Evolutionary conservation across 2,797 vertebrate species (phyloP).

Genomic region (Orestias chungarensis): DNA sequence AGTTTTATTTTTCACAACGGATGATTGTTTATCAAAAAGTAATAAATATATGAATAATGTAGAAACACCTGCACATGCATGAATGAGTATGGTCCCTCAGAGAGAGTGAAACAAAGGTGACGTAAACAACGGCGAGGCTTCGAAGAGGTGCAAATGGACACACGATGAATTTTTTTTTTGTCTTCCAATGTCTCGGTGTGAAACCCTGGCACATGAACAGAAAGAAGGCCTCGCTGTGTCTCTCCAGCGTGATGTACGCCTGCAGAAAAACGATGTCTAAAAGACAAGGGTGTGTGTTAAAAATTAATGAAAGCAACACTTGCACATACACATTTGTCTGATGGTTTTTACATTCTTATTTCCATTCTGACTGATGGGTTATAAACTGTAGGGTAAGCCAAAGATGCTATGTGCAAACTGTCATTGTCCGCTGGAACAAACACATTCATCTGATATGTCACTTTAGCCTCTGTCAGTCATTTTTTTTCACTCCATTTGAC

Average conservation of each 20-base stretch:
- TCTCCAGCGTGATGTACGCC: slow-evolving; percentile 39
- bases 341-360: not conserved
- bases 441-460: slow-evolving; percentile 17
- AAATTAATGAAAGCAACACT: not conserved
- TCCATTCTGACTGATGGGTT: slow-evolving; percentile 23
- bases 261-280: slow-evolving; percentile 18
- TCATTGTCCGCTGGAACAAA: slow-evolving; percentile 18
- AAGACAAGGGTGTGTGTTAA: slow-evolving; percentile 7
- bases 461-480: slow-evolving; percentile 33
- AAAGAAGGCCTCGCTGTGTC: not conserved
- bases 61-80: not conserved
- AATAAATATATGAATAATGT: not conserved
- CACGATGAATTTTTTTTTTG: slow-evolving; percentile 23
- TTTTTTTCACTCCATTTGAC: slow-evolving; percentile 29
- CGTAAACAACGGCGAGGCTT: slow-evolving; percentile 19
- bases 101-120: slow-evolving; percentile 18
- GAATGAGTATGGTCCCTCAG: not conserved
- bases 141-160: slow-evolving; percentile 43
- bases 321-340: not conserved
- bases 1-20: not conserved
- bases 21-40: not conserved
- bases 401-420: slow-evolving; percentile 23
- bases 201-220: not conserved
- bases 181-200: slow-evolving; percentile 3
- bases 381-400: slow-evolving; percentile 18